Percentiles rank a stretch among this genome's conserved stretches.
These are phyloP conservation scores for Drosophila sordidula DNA, from an alignment of 2,888 invertebrate genomes.

Conservation along the genomic window DNA sequence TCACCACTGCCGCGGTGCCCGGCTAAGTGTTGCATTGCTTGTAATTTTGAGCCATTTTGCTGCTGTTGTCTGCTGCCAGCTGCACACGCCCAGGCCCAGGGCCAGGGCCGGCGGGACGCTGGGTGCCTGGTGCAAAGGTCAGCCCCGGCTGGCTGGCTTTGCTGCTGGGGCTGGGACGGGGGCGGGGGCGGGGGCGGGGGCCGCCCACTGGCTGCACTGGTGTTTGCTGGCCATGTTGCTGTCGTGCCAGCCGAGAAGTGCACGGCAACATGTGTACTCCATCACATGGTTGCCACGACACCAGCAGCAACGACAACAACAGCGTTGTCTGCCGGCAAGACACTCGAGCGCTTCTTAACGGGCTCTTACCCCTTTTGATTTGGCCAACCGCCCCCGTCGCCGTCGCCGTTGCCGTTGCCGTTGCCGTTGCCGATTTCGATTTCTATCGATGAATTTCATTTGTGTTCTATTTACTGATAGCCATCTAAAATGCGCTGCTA, in stretches of 20 bases:
- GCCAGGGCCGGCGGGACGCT: slow-evolving; percentile 3
- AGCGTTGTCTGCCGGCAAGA: slow-evolving; percentile 30
- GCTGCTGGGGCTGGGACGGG: background rate
- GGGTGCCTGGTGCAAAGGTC: slow-evolving; percentile 60
- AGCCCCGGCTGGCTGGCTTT: slow-evolving; percentile 44
- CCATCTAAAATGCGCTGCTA: slow-evolving; percentile 81
- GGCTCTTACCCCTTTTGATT: slow-evolving; percentile 40
- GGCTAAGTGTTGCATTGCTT: slow-evolving; percentile 73
- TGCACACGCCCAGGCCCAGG: too few species aligned
- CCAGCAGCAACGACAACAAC: slow-evolving; percentile 26
- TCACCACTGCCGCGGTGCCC: background rate
- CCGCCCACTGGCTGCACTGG: slow-evolving; percentile 44
- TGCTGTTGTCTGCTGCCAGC: slow-evolving; percentile 19
- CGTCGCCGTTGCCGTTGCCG: slow-evolving; percentile 38
- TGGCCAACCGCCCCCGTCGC: slow-evolving; percentile 48
- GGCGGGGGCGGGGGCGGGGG: slow-evolving; percentile 8
- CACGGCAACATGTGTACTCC: slow-evolving; percentile 78
- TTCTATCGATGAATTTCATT: slow-evolving; percentile 83
- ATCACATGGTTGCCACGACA: slow-evolving; percentile 75
- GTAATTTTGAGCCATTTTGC: slow-evolving; percentile 69
- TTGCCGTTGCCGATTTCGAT: slow-evolving; percentile 73
- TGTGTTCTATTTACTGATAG: slow-evolving; percentile 84
- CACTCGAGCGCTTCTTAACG: slow-evolving; percentile 22
- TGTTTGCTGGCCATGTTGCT: slow-evolving; percentile 46
- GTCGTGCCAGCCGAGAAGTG: slow-evolving; percentile 70